A percentile compares a stretch with the other conserved stretches of the same genome.
Evolutionary conservation across 2,888 invertebrate genomes (phyloP).

Genomic region (Tipula vernalis): DNA sequence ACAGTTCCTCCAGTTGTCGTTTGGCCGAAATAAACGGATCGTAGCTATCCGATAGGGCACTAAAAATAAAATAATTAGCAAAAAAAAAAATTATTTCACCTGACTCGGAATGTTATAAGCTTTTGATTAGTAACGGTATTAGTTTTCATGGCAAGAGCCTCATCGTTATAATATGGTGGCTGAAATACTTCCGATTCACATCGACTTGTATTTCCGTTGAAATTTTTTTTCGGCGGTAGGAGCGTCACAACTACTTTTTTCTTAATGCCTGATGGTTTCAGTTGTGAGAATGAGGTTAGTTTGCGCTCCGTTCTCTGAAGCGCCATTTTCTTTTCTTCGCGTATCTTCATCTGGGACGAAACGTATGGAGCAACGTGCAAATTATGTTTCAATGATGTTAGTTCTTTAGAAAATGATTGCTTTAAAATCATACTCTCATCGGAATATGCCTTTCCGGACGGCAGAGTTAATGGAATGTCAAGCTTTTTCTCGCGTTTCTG

Average conservation of each 20-base stretch:
- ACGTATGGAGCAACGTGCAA: background rate
- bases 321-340: background rate
- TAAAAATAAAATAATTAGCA: slow-evolving; percentile 16
- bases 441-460: background rate
- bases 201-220: background rate
- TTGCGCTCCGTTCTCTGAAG: background rate
- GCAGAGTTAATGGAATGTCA: background rate
- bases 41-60: slow-evolving; percentile 37
- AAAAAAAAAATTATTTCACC: slow-evolving; percentile 5
- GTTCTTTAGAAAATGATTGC: background rate
- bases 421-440: background rate
- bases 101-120: background rate
- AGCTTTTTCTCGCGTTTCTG: background rate
- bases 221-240: background rate
- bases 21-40: slow-evolving; percentile 71
- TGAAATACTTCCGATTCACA: background rate
- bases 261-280: background rate
- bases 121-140: background rate
- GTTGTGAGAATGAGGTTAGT: background rate
- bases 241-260: background rate
- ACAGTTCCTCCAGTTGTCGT: slow-evolving; percentile 68
- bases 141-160: background rate
- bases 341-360: background rate
- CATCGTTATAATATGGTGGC: background rate
- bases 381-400: background rate